These are phyloP conservation scores for Leptonema lineaticorne DNA, from an alignment of 1,140 invertebrate genomes.

Conservation along the genomic window DNA sequence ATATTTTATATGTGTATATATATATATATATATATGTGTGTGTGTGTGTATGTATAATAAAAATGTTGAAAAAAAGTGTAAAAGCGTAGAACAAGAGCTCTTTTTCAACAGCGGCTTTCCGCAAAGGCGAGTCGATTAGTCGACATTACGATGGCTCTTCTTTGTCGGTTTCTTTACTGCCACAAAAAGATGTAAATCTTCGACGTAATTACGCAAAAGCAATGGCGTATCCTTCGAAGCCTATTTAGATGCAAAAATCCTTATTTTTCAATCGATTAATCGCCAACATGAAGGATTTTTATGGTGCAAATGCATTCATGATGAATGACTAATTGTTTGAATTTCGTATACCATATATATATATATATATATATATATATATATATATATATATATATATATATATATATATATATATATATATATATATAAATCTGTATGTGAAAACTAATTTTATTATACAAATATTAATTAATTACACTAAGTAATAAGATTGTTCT, in stretches of 20 bases:
- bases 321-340: too few species aligned
- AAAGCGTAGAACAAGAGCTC: too few species aligned
- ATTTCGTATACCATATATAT: background rate
- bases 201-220: constrained; percentile 4
- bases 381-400: background rate
- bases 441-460: too few species aligned
- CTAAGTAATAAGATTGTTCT: too few species aligned
- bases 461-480: background rate
- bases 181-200: constrained; percentile 18
- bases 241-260: too few species aligned
- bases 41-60: too few species aligned
- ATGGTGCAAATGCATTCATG: too few species aligned
- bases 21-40: too few species aligned
- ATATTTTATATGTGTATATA: too few species aligned
- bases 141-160: background rate
- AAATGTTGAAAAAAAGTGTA: too few species aligned
- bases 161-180: background rate
- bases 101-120: constrained; percentile 6
- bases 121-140: background rate
- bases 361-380: background rate
- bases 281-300: too few species aligned
- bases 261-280: too few species aligned
- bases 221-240: background rate
- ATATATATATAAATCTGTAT: background rate
- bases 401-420: background rate